Conservation (phyloP, 2,113 vertebrate genomes). For the Gallinago media region DNA sequence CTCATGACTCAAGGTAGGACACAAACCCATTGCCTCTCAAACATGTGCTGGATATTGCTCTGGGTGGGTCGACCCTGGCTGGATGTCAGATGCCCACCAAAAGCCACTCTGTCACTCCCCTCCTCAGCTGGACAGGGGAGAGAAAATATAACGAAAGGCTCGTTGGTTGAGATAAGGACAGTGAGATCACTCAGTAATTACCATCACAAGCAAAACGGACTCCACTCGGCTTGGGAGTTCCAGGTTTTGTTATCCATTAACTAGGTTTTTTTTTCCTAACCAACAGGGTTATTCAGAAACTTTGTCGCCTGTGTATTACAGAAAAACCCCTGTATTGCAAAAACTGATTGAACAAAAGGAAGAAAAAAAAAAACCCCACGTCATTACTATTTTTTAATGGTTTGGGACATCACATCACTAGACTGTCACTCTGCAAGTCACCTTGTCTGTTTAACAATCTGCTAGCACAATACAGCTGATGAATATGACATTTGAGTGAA, state of each 20-base stretch:
- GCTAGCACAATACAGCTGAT: conserved; percentile 47
- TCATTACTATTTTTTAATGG: conserved; percentile 21
- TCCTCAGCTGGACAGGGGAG: background rate
- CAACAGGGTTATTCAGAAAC: background rate
- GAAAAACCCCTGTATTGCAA: background rate
- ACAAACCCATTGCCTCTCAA: background rate
- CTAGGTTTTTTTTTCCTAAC: background rate
- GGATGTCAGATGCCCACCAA: background rate
- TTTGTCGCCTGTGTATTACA: conserved; percentile 1
- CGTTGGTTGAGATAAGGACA: background rate
- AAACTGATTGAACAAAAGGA: conserved; percentile 9
- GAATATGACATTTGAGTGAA: conserved; percentile 60
- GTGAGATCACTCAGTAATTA: background rate
- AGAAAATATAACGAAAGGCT: background rate
- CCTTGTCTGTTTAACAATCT: conserved; percentile 59
- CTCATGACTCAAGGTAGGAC: background rate
- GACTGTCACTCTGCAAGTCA: conserved; percentile 43
- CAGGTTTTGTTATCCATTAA: background rate
- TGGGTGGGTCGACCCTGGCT: background rate
- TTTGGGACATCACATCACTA: conserved; percentile 55
- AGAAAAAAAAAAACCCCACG: background rate
- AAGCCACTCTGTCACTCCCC: background rate
- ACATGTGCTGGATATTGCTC: background rate
- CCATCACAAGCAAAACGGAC: background rate
- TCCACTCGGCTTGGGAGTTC: background rate